Evolutionary conservation across 2,113 vertebrate species (phyloP).

Genomic region (Hepsetus odoe): DNA sequence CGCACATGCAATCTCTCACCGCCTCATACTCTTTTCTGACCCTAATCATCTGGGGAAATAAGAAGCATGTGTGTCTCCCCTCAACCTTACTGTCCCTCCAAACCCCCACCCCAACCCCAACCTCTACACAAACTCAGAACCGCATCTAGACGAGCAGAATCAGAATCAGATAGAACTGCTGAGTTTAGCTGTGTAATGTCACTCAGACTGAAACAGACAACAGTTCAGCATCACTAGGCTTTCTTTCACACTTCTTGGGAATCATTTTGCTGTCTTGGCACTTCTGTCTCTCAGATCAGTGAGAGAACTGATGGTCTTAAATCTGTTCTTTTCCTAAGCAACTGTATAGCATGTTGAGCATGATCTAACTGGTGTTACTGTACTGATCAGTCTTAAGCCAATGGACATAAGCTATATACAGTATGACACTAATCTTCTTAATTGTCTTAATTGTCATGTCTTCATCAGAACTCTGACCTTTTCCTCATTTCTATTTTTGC

Average conservation of each 20-base stretch:
- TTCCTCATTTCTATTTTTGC: too few relatives aligned
- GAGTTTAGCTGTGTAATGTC: neutral
- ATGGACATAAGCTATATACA: neutral
- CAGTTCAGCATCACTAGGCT: neutral
- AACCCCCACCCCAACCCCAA: neutral
- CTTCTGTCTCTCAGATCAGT: neutral
- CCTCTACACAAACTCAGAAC: slow-evolving; percentile 5
- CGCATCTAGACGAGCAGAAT: neutral
- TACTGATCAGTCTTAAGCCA: neutral
- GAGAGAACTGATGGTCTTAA: neutral
- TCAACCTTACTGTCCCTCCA: neutral
- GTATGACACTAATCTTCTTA: neutral
- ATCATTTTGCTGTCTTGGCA: slow-evolving; percentile 4
- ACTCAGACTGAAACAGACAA: neutral
- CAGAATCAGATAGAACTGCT: slow-evolving; percentile 13
- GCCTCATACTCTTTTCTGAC: neutral
- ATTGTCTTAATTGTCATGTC: too few relatives aligned
- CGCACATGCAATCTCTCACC: slow-evolving; percentile 6
- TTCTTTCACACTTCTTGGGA: neutral
- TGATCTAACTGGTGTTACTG: neutral
- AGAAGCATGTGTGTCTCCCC: slow-evolving; percentile 14
- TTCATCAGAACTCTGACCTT: too few relatives aligned
- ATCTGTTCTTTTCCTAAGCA: neutral
- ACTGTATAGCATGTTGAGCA: neutral
- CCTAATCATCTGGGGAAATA: slow-evolving; percentile 9